Conservation (phyloP, 2,113 vertebrate genomes). For the Cynoglossus semilaevis region DNA sequence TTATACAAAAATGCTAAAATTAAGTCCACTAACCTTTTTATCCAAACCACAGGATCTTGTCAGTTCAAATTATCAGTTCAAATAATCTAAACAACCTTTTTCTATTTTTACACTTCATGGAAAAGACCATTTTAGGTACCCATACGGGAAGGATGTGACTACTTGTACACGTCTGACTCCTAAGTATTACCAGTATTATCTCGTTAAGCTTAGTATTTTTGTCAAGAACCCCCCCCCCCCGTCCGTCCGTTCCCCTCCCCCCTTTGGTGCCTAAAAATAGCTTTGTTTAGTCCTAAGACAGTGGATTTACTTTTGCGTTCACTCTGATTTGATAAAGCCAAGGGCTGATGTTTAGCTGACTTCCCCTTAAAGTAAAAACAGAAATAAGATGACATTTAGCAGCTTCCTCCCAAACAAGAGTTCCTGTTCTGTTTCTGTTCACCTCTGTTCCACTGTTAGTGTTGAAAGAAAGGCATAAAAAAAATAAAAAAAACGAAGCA, state of each 20-base stretch:
- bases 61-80: too few species aligned
- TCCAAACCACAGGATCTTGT: too few species aligned
- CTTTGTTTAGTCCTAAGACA: constrained; percentile 2
- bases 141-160: constrained; percentile 9
- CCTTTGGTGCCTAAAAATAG: constrained; percentile 1
- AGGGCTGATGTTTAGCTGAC: constrained; percentile 11
- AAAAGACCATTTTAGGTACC: not conserved
- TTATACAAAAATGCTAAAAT: too few species aligned
- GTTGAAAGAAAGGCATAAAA: constrained; percentile 33
- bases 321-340: constrained; percentile 18
- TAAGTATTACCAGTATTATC: constrained; percentile 24
- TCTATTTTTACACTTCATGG: too few species aligned
- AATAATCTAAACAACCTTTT: too few species aligned
- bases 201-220: not conserved
- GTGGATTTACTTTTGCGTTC: constrained; percentile 5
- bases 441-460: constrained; percentile 24
- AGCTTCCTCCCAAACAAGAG: constrained; percentile 12
- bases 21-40: too few species aligned
- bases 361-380: constrained; percentile 10
- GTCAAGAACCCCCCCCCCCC: not conserved
- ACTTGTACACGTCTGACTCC: not conserved
- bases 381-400: constrained; percentile 14
- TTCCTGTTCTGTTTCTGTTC: constrained; percentile 29
- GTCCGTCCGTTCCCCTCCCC: constrained; percentile 4
- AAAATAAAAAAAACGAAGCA: constrained; percentile 61